Percentiles rank a stretch among this genome's conserved stretches.
Conservation (phyloP, 2,113 vertebrate species). For the Craseonycteris thonglongyai region DNA sequence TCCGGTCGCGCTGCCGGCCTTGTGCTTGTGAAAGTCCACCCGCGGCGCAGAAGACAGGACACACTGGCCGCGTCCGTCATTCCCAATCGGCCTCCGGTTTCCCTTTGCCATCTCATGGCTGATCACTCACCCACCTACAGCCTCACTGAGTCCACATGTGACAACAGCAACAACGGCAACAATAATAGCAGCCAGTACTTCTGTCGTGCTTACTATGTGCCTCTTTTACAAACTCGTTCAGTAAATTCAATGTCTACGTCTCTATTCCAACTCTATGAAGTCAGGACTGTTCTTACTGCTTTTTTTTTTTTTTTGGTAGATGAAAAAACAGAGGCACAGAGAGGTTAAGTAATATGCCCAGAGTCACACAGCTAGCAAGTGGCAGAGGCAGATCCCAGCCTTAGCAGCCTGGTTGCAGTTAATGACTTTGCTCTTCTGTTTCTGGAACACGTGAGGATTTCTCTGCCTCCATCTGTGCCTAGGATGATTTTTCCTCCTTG, state of each 20-base stretch:
- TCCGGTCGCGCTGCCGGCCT: not conserved
- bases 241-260: not conserved
- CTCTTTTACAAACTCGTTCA: not conserved
- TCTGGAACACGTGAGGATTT: not conserved
- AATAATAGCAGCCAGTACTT: not conserved
- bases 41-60: not conserved
- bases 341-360: not conserved
- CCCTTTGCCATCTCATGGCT: not conserved
- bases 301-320: not conserved
- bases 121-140: not conserved
- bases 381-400: not conserved
- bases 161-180: not conserved
- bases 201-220: not conserved
- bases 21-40: not conserved
- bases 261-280: not conserved
- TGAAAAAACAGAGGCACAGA: not conserved
- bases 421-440: not conserved
- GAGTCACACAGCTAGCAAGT: not conserved
- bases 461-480: no score
- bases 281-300: not conserved
- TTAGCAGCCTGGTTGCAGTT: not conserved
- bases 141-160: rapidly evolving
- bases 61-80: not conserved
- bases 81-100: not conserved
- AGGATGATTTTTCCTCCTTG: not conserved